Percentiles rank a stretch among this genome's conserved stretches.
phyloP scores from a whole-genome alignment of 2,113 vertebrate species.

The Anser cygnoides region DNA sequence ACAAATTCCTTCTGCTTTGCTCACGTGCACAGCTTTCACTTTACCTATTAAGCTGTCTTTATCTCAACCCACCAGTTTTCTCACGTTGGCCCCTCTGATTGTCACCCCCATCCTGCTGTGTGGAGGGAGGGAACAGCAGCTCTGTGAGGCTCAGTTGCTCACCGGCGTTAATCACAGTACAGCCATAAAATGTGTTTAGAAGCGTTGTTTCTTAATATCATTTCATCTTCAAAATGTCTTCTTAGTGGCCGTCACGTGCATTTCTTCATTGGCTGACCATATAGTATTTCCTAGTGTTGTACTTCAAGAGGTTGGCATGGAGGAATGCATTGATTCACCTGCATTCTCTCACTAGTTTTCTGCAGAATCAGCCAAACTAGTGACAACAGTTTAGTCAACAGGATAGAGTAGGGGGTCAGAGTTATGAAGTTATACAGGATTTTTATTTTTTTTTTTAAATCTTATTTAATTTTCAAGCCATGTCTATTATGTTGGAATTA shows the following conservation, averaged over 20 bases:
- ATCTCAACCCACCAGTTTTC: too few relatives aligned
- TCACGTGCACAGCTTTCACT: too few relatives aligned
- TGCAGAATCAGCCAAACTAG: not conserved
- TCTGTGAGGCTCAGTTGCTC: too few relatives aligned
- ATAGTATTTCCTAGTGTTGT: not conserved
- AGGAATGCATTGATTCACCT: not conserved
- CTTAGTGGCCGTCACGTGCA: not conserved
- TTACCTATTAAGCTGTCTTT: too few relatives aligned
- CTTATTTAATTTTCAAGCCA: not conserved
- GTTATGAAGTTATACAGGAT: not conserved
- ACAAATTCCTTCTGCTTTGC: too few relatives aligned
- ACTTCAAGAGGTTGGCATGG: not conserved
- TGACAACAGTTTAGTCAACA: not conserved
- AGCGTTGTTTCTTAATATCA: not conserved
- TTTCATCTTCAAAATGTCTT: not conserved
- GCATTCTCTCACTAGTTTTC: not conserved
- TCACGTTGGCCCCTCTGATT: too few relatives aligned
- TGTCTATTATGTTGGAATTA: not conserved
- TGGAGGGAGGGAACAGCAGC: too few relatives aligned
- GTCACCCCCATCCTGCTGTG: too few relatives aligned
- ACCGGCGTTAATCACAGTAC: too few relatives aligned
- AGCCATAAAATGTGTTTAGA: not conserved
- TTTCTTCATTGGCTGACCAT: not conserved
- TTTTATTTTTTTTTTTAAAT: not conserved
- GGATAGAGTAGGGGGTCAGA: not conserved